These are phyloP conservation scores for Apodemia mormo DNA, from an alignment of 2,888 invertebrate species.

Conservation along the genomic window DNA sequence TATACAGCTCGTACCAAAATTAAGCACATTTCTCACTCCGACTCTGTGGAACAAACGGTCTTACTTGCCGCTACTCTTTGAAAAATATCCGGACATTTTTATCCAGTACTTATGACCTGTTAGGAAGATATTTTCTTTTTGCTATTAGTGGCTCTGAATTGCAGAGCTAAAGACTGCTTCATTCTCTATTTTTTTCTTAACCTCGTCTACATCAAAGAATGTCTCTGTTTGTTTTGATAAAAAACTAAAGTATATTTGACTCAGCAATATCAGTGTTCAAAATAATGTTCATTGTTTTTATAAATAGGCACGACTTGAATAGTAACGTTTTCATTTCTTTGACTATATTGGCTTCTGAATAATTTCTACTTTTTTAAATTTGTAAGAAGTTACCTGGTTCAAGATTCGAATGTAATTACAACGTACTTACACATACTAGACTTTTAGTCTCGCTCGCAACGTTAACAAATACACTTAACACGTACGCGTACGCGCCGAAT, in stretches of 20 bases:
- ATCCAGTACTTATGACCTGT: conserved; percentile 60
- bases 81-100: conserved; percentile 70
- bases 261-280: conserved; percentile 21
- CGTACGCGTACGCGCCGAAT: no score
- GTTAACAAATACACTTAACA: no score
- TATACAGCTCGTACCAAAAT: background rate
- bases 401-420: no score
- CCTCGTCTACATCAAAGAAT: conserved; percentile 24
- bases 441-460: no score
- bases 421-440: no score
- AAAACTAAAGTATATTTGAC: conserved; percentile 19
- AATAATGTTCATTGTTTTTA: conserved; percentile 18
- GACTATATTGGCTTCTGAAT: conserved; percentile 2
- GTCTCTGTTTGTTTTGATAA: conserved; percentile 16
- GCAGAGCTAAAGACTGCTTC: conserved; percentile 34
- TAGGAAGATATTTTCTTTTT: conserved; percentile 48
- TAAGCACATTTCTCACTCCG: conserved; percentile 41
- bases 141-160: conserved; percentile 41
- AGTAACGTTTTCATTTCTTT: background rate
- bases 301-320: background rate
- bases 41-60: conserved; percentile 46
- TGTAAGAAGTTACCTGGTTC: background rate
- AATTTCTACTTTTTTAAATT: background rate
- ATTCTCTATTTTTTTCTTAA: conserved; percentile 30
- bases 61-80: conserved; percentile 52